A percentile compares a stretch with the other conserved stretches of the same genome.
These are phyloP conservation scores for Colaptes auratus DNA, from an alignment of 2,113 vertebrate species.

Conservation along the genomic window DNA sequence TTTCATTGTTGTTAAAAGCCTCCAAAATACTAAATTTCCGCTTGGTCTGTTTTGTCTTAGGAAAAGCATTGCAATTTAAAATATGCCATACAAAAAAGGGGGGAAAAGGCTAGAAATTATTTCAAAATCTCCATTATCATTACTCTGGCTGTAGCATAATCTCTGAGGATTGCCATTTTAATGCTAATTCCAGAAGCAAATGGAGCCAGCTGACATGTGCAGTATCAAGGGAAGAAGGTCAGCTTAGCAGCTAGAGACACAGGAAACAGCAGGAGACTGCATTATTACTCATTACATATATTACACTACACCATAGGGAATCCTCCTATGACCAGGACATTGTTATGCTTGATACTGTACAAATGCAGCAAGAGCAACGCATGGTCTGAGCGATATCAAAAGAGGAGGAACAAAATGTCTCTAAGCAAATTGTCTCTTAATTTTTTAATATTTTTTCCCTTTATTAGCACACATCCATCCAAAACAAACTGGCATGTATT, in stretches of 20 bases:
- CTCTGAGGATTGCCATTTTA: constrained; percentile 59
- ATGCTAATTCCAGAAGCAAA: constrained; percentile 65
- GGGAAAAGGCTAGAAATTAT: background rate
- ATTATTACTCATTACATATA: constrained; percentile 58
- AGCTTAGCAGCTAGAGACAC: background rate
- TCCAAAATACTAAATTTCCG: background rate
- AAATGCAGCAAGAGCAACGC: background rate
- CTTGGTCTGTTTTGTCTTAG: background rate
- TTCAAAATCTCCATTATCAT: background rate
- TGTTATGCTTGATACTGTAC: background rate
- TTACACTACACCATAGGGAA: constrained; percentile 41
- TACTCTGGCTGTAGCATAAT: constrained; percentile 12
- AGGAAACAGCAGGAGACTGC: constrained; percentile 54
- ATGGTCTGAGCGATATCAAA: background rate
- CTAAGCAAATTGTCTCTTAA: background rate
- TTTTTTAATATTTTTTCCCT: background rate
- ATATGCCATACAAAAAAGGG: background rate
- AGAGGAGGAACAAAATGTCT: background rate
- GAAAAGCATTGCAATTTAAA: background rate
- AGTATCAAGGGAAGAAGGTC: constrained; percentile 52
- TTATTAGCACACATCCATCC: background rate
- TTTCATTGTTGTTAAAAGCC: background rate
- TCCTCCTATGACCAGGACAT: background rate
- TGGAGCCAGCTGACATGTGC: constrained; percentile 52
- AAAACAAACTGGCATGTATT: background rate